These are phyloP conservation scores for Diogma glabrata DNA, from an alignment of 2,888 invertebrate genomes.

Conservation along the genomic window DNA sequence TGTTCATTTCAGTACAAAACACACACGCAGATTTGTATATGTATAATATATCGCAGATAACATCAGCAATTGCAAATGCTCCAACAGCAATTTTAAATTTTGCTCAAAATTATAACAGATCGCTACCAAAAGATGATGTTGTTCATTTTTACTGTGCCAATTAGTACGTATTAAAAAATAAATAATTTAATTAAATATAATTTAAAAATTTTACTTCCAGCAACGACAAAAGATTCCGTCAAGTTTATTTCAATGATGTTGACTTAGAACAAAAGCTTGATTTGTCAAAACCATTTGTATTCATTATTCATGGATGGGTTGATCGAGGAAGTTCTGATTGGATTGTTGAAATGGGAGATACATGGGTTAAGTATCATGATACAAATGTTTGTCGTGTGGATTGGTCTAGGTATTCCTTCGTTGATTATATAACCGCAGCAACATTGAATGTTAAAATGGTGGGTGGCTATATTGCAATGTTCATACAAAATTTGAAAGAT, in stretches of 20 bases:
- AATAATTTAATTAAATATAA: background rate
- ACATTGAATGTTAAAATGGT: slow-evolving; percentile 1
- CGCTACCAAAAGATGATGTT: background rate
- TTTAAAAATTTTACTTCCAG: slow-evolving; percentile 7
- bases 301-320: slow-evolving; percentile 35
- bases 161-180: background rate
- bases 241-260: slow-evolving; percentile 28
- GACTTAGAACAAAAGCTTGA: slow-evolving; percentile 27
- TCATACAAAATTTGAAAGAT: slow-evolving; percentile 28
- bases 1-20: no score
- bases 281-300: slow-evolving; percentile 25
- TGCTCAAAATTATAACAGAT: background rate
- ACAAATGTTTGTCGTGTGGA: slow-evolving; percentile 33
- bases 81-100: no score
- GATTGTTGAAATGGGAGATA: slow-evolving; percentile 29
- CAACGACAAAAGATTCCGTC: slow-evolving; percentile 25
- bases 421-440: slow-evolving; percentile 28
- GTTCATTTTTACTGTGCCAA: background rate
- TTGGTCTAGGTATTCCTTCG: slow-evolving; percentile 31
- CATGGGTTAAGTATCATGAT: slow-evolving; percentile 29
- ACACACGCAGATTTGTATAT: no score
- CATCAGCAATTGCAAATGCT: no score
- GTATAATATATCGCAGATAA: no score
- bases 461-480: slow-evolving; percentile 24
- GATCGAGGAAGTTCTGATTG: slow-evolving; percentile 31